A percentile compares a stretch with the other conserved stretches of the same genome.
Evolutionary conservation across 1,140 invertebrate genomes (phyloP).

Genomic region (Drosophila murphyi): DNA sequence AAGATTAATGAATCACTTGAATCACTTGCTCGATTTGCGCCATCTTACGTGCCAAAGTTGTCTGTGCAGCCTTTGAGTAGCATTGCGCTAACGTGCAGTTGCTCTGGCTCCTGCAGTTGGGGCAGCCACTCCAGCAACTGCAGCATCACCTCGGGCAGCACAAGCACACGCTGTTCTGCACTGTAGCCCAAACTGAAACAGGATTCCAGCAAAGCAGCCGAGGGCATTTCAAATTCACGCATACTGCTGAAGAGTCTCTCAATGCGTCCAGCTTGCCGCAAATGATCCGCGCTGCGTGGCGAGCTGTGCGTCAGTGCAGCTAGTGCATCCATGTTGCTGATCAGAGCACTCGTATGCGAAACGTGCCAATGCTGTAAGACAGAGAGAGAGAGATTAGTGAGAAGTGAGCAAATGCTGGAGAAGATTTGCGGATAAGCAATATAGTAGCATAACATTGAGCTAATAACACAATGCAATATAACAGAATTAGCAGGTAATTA

Average conservation of each 20-base stretch:
- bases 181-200: constrained; percentile 84
- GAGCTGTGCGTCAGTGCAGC: constrained; percentile 59
- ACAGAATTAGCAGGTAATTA: background rate
- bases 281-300: constrained; percentile 41
- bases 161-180: constrained; percentile 62
- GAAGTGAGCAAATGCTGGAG: background rate
- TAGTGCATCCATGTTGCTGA: constrained; percentile 67
- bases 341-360: constrained; percentile 50
- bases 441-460: too few relatives aligned
- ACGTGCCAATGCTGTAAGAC: constrained; percentile 65
- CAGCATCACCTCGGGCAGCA: constrained; percentile 75
- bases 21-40: background rate
- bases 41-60: constrained; percentile 84
- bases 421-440: background rate
- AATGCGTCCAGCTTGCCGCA: constrained; percentile 59
- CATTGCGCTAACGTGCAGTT: constrained; percentile 83
- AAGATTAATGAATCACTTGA: background rate
- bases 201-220: constrained; percentile 75
- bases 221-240: constrained; percentile 73
- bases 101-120: constrained; percentile 82
- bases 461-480: too few relatives aligned
- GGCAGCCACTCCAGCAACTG: constrained; percentile 82
- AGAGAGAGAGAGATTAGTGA: background rate
- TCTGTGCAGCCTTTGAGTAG: constrained; percentile 84
- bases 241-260: constrained; percentile 80